Conservation (phyloP, 1,140 invertebrate species). For the Solen grandis region DNA sequence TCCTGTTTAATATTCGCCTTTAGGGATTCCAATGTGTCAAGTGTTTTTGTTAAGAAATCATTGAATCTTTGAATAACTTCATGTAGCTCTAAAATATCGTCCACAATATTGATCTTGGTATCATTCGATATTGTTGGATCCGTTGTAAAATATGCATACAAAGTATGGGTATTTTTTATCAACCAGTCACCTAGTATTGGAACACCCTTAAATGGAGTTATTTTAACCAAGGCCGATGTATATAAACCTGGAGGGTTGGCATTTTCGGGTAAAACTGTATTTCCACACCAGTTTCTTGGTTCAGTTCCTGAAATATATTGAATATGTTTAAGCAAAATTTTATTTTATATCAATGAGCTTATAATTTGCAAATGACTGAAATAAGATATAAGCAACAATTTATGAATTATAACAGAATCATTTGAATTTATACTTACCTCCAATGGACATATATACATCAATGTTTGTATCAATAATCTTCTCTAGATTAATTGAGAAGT, state of each 20-base stretch:
- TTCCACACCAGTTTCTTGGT: conserved; percentile 38
- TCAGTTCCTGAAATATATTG: conserved; percentile 1
- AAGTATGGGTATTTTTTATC: background rate
- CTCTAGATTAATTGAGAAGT: no score
- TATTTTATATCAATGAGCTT: no score
- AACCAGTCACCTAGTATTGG: no score
- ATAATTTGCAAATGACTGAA: no score
- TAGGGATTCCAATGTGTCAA: background rate
- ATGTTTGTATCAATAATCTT: no score
- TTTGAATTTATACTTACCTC: no score
- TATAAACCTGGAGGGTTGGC: conserved; percentile 49
- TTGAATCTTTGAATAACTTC: background rate
- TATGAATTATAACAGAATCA: no score
- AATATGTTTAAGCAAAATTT: no score
- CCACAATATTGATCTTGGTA: no score
- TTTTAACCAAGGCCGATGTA: conserved; percentile 7
- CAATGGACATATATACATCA: no score
- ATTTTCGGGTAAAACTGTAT: no score
- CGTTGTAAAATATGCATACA: conserved; percentile 17
- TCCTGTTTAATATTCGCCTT: background rate
- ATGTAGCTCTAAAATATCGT: conserved; percentile 6
- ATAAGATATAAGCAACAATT: no score
- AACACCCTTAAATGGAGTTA: conserved; percentile 21
- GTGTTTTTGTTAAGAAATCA: background rate
- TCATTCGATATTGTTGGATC: background rate